Percentiles rank a stretch among this genome's conserved stretches.
These are phyloP conservation scores for Paedocypris sp. DNA, from an alignment of 2,113 vertebrate species.

Conservation along the genomic window DNA sequence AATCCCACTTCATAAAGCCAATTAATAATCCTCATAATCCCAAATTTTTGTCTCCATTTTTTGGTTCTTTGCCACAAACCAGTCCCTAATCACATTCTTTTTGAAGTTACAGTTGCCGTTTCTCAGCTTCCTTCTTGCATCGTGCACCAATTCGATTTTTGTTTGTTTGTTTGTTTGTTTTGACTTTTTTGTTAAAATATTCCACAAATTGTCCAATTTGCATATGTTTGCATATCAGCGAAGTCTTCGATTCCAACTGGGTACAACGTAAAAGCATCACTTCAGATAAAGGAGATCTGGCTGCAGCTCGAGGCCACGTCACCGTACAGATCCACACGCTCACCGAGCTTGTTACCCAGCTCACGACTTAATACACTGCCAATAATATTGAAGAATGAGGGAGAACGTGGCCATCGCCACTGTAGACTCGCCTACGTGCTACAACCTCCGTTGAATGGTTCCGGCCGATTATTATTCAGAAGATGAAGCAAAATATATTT, in stretches of 20 bases:
- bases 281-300: too few species aligned
- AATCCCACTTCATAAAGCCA: too few species aligned
- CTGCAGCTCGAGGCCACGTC: background rate
- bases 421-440: background rate
- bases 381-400: background rate
- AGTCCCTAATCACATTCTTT: too few species aligned
- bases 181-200: background rate
- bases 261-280: too few species aligned
- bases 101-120: too few species aligned
- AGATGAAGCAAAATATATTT: slow-evolving; percentile 16
- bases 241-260: too few species aligned
- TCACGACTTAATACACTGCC: background rate
- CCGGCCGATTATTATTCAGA: slow-evolving; percentile 3
- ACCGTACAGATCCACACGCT: background rate
- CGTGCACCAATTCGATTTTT: too few species aligned
- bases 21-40: too few species aligned
- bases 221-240: background rate
- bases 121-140: too few species aligned
- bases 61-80: too few species aligned
- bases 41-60: too few species aligned
- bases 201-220: background rate
- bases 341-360: background rate
- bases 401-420: background rate
- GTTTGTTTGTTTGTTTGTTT: too few species aligned
- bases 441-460: background rate